Evolutionary conservation across 2,797 vertebrate species (phyloP), one percentile per base, ranked within the genome.

Genomic region (Ambastaia sidthimunki): DNA sequence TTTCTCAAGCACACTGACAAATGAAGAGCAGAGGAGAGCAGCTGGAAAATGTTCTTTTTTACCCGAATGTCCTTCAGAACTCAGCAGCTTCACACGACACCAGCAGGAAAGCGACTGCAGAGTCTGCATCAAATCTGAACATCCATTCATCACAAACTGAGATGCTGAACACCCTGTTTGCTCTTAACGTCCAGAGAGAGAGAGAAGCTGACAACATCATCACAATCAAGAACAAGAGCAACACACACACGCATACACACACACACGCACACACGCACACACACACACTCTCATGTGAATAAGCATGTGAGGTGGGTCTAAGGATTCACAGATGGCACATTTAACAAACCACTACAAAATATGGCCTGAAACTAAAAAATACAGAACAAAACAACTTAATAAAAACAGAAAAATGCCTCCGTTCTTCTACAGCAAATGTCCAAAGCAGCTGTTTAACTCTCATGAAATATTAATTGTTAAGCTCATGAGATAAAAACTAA

Each of bases 31-130:
- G 19, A 79, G 80, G 3, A 25, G 21, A 87, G 78, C 81, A 83
- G 83, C 76, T 82, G 76, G 79, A 25, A 74, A 85, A 59, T 84
- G 23, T 69, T 75, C 84, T 88, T 82, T 83, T 87, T 90, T 90
- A 87, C 87, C 86, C 85, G 74, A 80, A 82, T 62, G 87, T 90
- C 91, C 88, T 91, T 90, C 85, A 88, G 44, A 86, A 82, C 13
- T 25, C 7, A 3, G 82, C 65, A 5, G 62, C 71, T 31, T 80
- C 12, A 21, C 80, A 72, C 7, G n/a, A 79, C 87, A 84, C 82
- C 81, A 72, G 84, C 86, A 48, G 85, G 82, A 83, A 85, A 83
- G 81, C 74, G 83, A 90, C 86, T 87, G 80, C 76, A 89, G 86
- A 91, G 88, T 83, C 88, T 87, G 82, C 70, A 68, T 74, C 77